Base-by-base conservation (phyloP, 37 sponge, comb jelly and placozoan species). In the Diacarnus erythraeanus region DNA sequence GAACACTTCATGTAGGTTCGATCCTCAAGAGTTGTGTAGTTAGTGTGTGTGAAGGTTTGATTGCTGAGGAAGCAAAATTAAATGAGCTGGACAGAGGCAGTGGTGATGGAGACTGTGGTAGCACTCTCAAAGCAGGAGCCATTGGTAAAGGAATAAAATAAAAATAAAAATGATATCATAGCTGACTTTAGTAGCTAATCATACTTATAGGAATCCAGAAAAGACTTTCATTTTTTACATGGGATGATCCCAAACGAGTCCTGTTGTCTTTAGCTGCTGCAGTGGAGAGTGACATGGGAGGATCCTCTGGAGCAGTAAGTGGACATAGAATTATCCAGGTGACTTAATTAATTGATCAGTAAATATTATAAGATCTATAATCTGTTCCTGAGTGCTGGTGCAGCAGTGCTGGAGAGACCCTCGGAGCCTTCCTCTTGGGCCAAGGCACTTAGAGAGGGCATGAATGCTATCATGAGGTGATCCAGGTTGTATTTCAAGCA, bases 31-130 rank as follows among this genome's bases (percentile, higher is more conserved):
- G 47, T 60, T 89, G 93, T 75, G 71, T 97, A 39, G 42, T 10
- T 26, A 26, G 66, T 23, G 73, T 94, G 40, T 94, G 87, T 64
- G 34, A 39, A 8, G 66, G 70, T 18, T 56, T 97, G 3, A n/a
- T 78, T 2, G 75, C 57, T 0, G 77, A 71, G n/a, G 87, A 87
- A 67, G 87, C 73, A 33, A 44, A 77, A 54, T 83, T 97, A 23
- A 88, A 97, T 83, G 83, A 90, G 23, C 87, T 97, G 43, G 98
- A 97, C 80, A 44, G 91, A 66, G 87, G 79, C 25, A 83, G 91
- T 73, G 98, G 98, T 18, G 98, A 98, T 84, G 96, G 96, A 10
- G 98, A 98, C 74, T 95, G 96, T 82, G 98, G 98, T 1, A 83
- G 77, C 54, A 98, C 98, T 15, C 77, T 95, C 29, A 76, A 64